Evolutionary conservation across 2,113 vertebrate genomes (phyloP), one percentile per base, ranked within the genome.

Genomic region (Pelvicachromis taeniatus): DNA sequence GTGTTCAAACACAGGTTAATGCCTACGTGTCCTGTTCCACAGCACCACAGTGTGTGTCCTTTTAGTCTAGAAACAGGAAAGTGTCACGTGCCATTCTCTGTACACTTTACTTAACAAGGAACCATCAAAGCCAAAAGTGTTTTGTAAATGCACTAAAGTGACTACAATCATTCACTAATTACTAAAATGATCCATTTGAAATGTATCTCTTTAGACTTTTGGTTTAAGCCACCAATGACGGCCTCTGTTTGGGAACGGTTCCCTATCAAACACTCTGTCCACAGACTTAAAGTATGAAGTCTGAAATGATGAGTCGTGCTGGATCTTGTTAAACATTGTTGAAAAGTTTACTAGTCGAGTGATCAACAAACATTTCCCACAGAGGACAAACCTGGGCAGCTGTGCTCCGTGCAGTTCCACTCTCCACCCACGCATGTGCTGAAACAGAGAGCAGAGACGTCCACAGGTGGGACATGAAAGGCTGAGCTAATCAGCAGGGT

Each of bases 341-440:
- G 52, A 65, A 65, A 38, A 65, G 8, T 13, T 13, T 40, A 19
- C n/a, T 31, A 19, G 54, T 33, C 9, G 4, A 73, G 23, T 77
- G 59, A 40, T 65, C 61, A 65, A 65, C 40, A 40, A 53, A 89
- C 40, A 52, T 4, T 0, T 12, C 42, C 52, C 40, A 45, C 78
- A 45, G 42, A 80, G 33, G 55, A 90, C 87, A 26, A 94, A 99
- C 98, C 98, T 95, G 98, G 97, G 85, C 98, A 99, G 40, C 95
- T 96, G 81, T 97, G 87, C 9, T 97, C 96, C 21, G 97, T 98
- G 94, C 98, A 99, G 90, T 97, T 96, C 98, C 98, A 99, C 83
- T 95, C 96, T 89, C 98, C 97, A 31, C 96, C 97, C 54, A 86
- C 14, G 73, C 98, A 99, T 10, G 97, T 98, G 94, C 98, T 99